These are phyloP conservation scores for Anoplolepis gracilipes DNA, from an alignment of 1,140 invertebrate species.

Conservation along the genomic window DNA sequence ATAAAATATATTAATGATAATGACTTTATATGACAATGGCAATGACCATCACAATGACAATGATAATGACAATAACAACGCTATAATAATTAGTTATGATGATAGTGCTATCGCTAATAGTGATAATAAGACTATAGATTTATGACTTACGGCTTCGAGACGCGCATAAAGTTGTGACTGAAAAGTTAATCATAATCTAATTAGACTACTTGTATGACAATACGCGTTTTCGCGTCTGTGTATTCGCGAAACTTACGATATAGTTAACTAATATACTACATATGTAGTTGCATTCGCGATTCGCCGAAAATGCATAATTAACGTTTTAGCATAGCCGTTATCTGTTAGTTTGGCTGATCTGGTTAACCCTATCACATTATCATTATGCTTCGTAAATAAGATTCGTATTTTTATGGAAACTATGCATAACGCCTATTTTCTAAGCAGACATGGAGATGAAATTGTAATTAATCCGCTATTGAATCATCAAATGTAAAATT, in stretches of 20 bases:
- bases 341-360: slow-evolving; percentile 21
- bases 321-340: slow-evolving; percentile 10
- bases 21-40: slow-evolving; percentile 10
- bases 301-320: not conserved
- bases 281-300: slow-evolving; percentile 14
- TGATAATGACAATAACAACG: slow-evolving; percentile 20
- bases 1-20: slow-evolving; percentile 17
- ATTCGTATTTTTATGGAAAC: not conserved
- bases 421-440: not conserved
- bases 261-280: slow-evolving; percentile 6
- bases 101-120: not conserved
- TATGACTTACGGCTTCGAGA: slow-evolving; percentile 14
- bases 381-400: not conserved
- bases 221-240: not conserved
- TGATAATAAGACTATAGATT: not conserved
- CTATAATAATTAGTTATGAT: not conserved
- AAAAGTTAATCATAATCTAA: not conserved
- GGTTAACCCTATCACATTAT: not conserved
- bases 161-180: not conserved
- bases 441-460: not conserved
- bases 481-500: slow-evolving; percentile 23
- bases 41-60: slow-evolving; percentile 18
- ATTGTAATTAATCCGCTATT: not conserved
- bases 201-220: not conserved
- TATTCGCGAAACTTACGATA: slow-evolving; percentile 3